Conservation (phyloP, 37 sponge, comb jelly and placozoan genomes). For the Mnemiopsis leidyi region DNA sequence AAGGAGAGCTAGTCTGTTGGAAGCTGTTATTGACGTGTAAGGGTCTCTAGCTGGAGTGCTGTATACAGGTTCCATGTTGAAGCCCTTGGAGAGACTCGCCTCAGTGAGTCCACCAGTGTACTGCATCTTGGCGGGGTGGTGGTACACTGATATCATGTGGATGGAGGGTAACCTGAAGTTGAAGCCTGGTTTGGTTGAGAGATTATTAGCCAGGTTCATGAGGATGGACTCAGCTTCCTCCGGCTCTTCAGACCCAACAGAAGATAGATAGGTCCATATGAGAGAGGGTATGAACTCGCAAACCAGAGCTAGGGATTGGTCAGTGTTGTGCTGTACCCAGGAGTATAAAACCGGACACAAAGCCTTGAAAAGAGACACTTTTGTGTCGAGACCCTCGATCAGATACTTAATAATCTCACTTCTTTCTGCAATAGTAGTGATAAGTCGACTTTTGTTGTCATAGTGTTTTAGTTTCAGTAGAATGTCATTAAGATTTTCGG, state of each 20-base stretch:
- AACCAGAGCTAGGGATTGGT: background rate
- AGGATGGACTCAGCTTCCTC: background rate
- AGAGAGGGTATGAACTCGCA: slow-evolving; percentile 9
- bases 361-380: background rate
- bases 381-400: background rate
- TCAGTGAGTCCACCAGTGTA: slow-evolving; percentile 51
- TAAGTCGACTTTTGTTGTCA: background rate
- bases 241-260: background rate
- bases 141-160: slow-evolving; percentile 50
- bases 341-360: slow-evolving; percentile 28
- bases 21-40: slow-evolving; percentile 3
- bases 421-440: background rate
- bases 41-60: background rate
- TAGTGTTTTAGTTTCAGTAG: background rate
- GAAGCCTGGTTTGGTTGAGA: background rate
- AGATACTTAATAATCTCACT: background rate
- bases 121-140: slow-evolving; percentile 32
- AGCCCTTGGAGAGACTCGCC: slow-evolving; percentile 29
- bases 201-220: background rate
- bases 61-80: slow-evolving; percentile 43
- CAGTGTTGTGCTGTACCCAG: background rate
- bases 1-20: slow-evolving; percentile 7
- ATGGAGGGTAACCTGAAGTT: slow-evolving; percentile 8
- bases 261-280: slow-evolving; percentile 13
- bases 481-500: background rate